Conservation (phyloP, 1,140 invertebrate species). For the Drosophila biarmipes region DNA sequence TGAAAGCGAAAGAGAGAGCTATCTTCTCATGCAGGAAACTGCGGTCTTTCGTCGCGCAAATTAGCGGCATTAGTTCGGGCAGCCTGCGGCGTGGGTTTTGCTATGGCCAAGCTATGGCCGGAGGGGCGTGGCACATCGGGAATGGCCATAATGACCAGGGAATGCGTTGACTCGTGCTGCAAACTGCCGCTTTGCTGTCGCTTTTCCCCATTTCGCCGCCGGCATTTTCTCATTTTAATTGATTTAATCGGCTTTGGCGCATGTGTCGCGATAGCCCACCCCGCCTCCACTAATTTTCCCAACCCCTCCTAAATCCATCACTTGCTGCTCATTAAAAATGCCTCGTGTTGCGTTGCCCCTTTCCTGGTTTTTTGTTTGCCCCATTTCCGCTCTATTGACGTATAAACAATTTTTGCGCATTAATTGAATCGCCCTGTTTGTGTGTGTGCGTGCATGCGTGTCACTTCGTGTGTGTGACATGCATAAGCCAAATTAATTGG, state of each 20-base stretch:
- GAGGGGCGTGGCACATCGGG: constrained; percentile 1
- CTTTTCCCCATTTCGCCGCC: constrained; percentile 49
- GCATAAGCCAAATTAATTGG: constrained; percentile 81
- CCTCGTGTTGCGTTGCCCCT: constrained; percentile 41
- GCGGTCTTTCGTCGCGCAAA: constrained; percentile 55
- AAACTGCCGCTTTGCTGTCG: constrained; percentile 57
- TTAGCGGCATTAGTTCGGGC: constrained; percentile 62
- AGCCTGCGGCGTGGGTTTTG: background rate
- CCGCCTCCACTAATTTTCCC: background rate
- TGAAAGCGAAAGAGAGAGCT: constrained; percentile 4
- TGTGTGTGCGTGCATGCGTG: constrained; percentile 40
- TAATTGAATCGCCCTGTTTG: constrained; percentile 70
- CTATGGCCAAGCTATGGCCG: background rate
- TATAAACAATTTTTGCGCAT: constrained; percentile 82
- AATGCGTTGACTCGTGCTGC: constrained; percentile 47
- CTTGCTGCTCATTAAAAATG: constrained; percentile 66
- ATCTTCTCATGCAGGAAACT: constrained; percentile 41
- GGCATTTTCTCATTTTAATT: constrained; percentile 76
- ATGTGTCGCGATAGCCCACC: constrained; percentile 50
- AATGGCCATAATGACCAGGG: constrained; percentile 57
- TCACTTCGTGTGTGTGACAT: constrained; percentile 55
- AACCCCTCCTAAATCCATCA: constrained; percentile 4
- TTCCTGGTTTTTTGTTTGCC: constrained; percentile 32
- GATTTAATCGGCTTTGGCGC: constrained; percentile 76
- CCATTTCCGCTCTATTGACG: constrained; percentile 76